Base-by-base conservation (phyloP, 2,113 vertebrate species). In the Paralichthys olivaceus region DNA sequence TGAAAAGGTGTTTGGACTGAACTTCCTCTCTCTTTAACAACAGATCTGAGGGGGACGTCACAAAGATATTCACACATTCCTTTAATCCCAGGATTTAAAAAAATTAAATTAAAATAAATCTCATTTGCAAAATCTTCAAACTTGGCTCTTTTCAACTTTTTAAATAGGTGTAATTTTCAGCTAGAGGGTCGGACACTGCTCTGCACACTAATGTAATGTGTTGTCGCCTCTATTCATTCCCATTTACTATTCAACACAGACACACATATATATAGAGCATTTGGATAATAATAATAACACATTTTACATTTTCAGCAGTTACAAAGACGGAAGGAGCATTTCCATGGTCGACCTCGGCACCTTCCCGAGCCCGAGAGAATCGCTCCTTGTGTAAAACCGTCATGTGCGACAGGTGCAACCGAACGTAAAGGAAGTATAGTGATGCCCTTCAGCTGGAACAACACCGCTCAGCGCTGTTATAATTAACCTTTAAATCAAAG, bases 401-500 rank as follows among this genome's bases (percentile, higher is more conserved):
- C 26, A 47, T 15, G 43, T 56, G 51, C 14, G 19, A 2, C 25
- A 56, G 22, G 23, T 56, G 55, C 12, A 17, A 15, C 45, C 7
- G 19, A 22, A 62, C 74, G 73, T 51, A 55, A 70, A 53, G 73
- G 72, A 55, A 69, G 72, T 37, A 66, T 29, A 70, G 22, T 26
- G 64, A 84, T 66, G 79, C 72, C 88, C 85, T 89, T 90, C 80
- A 80, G 72, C 75, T 88, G 57, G 12, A 77, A 72, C 54, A 75
- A 29, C 72, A 54, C 47, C 66, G 61, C 74, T 84, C 22, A 11
- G 68, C 75, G 15, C 70, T 19, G 65, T 84, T 79, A 87, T 87
- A 92, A 94, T 94, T 94, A 94, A 94, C 93, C 93, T 94, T 94
- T 92, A 86, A 86, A 89, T 85, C 77, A 86, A 89, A 79, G 45